These are phyloP conservation scores for Hydropotes inermis DNA, from an alignment of 2,113 vertebrate species.

Conservation along the genomic window DNA sequence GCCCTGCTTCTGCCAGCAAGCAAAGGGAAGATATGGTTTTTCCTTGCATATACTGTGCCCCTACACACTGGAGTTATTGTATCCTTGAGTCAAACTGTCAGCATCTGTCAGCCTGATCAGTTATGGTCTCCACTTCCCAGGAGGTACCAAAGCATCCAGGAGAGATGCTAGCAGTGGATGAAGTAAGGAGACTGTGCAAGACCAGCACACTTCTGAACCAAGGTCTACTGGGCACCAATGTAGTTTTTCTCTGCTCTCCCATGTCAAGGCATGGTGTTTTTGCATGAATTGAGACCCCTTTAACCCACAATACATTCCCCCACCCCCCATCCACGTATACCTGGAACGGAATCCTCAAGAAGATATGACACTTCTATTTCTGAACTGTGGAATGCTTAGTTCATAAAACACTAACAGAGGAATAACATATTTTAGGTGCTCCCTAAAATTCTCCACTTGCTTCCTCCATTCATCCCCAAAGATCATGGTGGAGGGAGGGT, in stretches of 20 bases:
- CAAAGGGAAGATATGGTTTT: too few species aligned
- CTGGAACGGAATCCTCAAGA: neutral
- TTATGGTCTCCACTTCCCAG: neutral
- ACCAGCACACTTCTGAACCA: too few species aligned
- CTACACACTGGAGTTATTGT: neutral
- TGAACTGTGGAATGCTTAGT: neutral
- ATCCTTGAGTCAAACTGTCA: neutral
- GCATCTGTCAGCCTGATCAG: neutral
- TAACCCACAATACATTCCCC: neutral
- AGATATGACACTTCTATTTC: neutral
- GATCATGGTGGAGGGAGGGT: neutral
- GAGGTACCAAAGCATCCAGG: neutral
- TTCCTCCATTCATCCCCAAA: too few species aligned
- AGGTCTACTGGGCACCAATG: too few species aligned
- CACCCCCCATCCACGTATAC: neutral
- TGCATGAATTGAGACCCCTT: neutral
- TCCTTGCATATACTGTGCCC: too few species aligned
- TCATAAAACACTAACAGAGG: neutral
- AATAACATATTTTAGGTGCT: too few species aligned
- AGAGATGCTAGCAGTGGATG: too few species aligned
- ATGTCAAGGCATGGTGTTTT: neutral
- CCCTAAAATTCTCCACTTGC: neutral
- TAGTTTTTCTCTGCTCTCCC: rapidly evolving
- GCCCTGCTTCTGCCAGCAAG: too few species aligned
- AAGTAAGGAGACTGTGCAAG: neutral